Percentiles rank a stretch among this genome's conserved stretches.
Evolutionary conservation across 2,888 invertebrate species (phyloP).

Genomic region (Ditylenchus weischeri): DNA sequence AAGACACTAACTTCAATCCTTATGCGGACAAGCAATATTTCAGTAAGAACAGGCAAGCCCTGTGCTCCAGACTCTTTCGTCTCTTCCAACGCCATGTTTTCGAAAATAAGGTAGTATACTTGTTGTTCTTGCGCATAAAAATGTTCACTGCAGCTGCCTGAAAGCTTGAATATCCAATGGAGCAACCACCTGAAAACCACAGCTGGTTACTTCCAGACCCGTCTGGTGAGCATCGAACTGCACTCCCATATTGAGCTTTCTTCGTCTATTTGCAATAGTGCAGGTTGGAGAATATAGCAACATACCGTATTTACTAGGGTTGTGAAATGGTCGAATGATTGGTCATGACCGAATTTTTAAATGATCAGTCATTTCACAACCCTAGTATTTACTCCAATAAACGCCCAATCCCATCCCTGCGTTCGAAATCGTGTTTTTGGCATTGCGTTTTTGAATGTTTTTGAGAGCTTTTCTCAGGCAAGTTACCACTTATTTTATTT

Average conservation of each 20-base stretch:
- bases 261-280: not conserved
- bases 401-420: no score
- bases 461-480: no score
- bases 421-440: no score
- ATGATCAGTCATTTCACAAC: no score
- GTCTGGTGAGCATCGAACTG: not conserved
- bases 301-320: no score
- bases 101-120: not conserved
- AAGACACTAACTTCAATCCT: constrained; percentile 7
- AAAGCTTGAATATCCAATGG: not conserved
- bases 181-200: constrained; percentile 1
- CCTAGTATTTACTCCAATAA: no score
- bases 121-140: not conserved
- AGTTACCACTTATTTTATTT: no score
- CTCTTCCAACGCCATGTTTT: constrained; percentile 7
- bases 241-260: constrained; percentile 5
- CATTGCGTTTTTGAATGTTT: no score
- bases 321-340: no score
- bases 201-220: not conserved
- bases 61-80: not conserved
- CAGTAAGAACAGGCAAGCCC: not conserved
- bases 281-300: not conserved
- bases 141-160: not conserved
- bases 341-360: no score
- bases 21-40: constrained; percentile 6